Evolutionary conservation across 2,888 invertebrate species (phyloP).

Genomic region (Neocrepidodera transversa): DNA sequence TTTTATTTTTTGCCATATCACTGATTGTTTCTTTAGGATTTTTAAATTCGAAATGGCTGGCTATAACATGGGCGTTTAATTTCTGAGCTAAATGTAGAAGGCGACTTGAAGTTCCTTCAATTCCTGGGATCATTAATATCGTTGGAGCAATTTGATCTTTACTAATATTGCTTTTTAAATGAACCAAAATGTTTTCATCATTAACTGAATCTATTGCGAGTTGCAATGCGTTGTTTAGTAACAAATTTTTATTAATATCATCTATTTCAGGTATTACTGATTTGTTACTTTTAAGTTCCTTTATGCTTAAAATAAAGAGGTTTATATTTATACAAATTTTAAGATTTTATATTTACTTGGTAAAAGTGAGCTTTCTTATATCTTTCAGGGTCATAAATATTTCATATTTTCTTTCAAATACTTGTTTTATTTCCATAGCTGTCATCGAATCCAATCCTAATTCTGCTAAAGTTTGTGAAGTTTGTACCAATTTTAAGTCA

Average conservation of each 20-base stretch:
- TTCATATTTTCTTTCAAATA: constrained; percentile 87
- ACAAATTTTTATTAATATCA: background rate
- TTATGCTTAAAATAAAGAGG: constrained; percentile 3
- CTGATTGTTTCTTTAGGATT: constrained; percentile 56
- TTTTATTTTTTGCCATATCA: background rate
- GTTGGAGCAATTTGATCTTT: constrained; percentile 49
- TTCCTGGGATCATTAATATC: constrained; percentile 70
- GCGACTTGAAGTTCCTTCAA: constrained; percentile 70
- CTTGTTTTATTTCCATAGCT: constrained; percentile 96
- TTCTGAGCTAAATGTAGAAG: constrained; percentile 64
- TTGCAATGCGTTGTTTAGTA: background rate
- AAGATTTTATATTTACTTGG: constrained; percentile 59
- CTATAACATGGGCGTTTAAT: constrained; percentile 63
- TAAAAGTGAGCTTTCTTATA: constrained; percentile 80
- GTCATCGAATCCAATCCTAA: constrained; percentile 97
- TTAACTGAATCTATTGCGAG: background rate
- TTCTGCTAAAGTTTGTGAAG: constrained; percentile 78
- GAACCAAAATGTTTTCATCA: too few species aligned
- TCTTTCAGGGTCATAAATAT: constrained; percentile 86
- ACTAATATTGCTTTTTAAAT: background rate
- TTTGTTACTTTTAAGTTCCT: background rate
- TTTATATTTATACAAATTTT: too few species aligned
- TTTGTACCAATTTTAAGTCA: constrained; percentile 68
- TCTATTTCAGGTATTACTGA: too few species aligned
- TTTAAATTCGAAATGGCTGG: constrained; percentile 64